phyloP scores from a whole-genome alignment of 2,113 vertebrate genomes.

The Pluvianellus socialis region DNA sequence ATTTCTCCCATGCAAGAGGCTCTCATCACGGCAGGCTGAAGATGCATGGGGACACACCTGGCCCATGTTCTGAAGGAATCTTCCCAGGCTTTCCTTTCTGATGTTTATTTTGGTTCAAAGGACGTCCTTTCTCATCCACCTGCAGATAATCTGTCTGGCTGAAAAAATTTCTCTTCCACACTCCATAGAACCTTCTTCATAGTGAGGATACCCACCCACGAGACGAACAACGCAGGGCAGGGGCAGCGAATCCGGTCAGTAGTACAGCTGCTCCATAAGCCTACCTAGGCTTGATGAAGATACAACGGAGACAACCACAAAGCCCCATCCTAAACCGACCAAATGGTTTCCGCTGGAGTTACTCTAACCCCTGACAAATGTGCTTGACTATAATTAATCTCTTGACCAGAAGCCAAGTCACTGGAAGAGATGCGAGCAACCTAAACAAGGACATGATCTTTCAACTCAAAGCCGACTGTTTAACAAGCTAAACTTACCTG shows the following conservation, averaged over 20 bases:
- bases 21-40: neutral
- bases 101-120: neutral
- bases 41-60: neutral
- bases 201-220: fast-evolving
- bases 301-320: fast-evolving
- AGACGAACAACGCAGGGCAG: fast-evolving
- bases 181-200: neutral
- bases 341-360: neutral
- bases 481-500: neutral
- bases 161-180: neutral
- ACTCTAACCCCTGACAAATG: neutral
- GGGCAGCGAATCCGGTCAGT: neutral
- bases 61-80: fast-evolving
- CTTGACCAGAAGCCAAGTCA: neutral
- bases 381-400: neutral
- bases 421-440: neutral
- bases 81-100: neutral
- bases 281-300: neutral
- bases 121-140: neutral
- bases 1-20: neutral
- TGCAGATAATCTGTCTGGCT: neutral
- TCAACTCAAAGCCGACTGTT: neutral
- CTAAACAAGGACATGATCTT: neutral
- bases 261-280: neutral
- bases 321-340: neutral